phyloP scores from a whole-genome alignment of 2,113 vertebrate species.

The Myotis yumanensis region DNA sequence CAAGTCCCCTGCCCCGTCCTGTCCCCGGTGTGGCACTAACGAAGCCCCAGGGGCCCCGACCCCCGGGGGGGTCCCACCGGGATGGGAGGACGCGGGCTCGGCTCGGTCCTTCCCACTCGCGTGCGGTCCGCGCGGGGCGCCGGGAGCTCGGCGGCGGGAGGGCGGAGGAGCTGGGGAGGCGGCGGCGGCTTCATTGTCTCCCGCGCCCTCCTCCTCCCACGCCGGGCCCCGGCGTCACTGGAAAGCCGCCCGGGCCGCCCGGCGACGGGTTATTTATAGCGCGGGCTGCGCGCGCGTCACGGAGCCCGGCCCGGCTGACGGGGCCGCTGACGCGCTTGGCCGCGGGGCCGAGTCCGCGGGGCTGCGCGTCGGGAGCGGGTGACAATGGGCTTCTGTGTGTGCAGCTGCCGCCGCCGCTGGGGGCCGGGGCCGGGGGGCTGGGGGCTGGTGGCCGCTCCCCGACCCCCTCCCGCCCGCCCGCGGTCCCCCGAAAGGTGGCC shows the following conservation, averaged over 20 bases:
- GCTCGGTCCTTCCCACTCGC: not conserved
- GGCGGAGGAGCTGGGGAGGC: not conserved
- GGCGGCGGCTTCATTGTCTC: slow-evolving; percentile 61
- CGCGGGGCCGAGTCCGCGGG: slow-evolving; percentile 65
- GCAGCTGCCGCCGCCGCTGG: slow-evolving; percentile 48
- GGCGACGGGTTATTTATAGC: slow-evolving; percentile 76
- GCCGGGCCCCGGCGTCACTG: slow-evolving; percentile 59
- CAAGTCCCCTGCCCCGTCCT: not conserved
- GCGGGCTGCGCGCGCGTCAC: slow-evolving; percentile 80
- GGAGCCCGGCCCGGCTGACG: slow-evolving; percentile 81
- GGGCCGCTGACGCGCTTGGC: slow-evolving; percentile 82
- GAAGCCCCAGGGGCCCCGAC: accelerated
- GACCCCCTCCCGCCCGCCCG: not conserved
- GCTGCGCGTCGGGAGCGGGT: slow-evolving; percentile 54
- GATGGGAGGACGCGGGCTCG: accelerated
- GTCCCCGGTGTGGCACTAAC: no score
- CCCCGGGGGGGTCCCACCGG: not conserved
- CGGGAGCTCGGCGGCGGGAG: not conserved
- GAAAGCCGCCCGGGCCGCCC: slow-evolving; percentile 50
- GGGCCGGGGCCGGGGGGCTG: not conserved
- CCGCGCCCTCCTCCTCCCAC: slow-evolving; percentile 51
- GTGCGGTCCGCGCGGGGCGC: not conserved
- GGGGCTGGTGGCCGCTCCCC: not conserved
- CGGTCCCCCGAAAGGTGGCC: not conserved
- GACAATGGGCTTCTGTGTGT: slow-evolving; percentile 72